Evolutionary conservation across 2,888 invertebrate genomes (phyloP), one percentile per base, ranked within the genome.

Genomic region (Callimorpha dominula): DNA sequence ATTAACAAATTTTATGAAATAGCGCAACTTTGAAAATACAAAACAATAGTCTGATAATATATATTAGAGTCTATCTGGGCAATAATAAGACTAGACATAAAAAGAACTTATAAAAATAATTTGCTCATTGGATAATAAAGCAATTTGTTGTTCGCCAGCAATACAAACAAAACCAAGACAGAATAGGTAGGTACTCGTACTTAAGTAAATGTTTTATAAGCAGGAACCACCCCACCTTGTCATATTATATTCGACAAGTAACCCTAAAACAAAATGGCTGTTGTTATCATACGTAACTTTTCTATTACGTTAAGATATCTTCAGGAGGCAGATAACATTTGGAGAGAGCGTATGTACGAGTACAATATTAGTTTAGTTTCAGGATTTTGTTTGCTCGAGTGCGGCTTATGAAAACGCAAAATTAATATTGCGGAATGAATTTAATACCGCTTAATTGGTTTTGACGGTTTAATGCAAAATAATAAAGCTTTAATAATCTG

Each of bases 291-390:
- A 1, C 31, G 76, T 71, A 77, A 75, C 77, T 81, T 82, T 78
- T 81, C 79, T 77, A 76, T 79, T 77, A 76, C 77, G 63, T 70
- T 60, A 50, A 54, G 79, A 80, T 75, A 81, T 80, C 73, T 83
- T 80, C 71, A 73, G 71, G 71, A 77, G 77, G 82, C 83, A 78
- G 79, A 73, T 79, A 81, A 76, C 75, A 76, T 74, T 74, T 73
- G 76, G 75, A 64, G 75, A 73, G 73, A 75, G 70, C 81, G 79
- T 80, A 82, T 69, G 70, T 69, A 40, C 75, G 80, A 82, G 69
- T 69, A 40, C 75, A 82, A 82, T 84, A 82, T 79, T 77, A 73
- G 76, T 76, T 78, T 78, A 81, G 82, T 78, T 84, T 82, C 75
- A 73, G 73, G 68, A 78, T 81, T 79, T 77, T 81, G 82, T 81